These are phyloP conservation scores for Muschampia plurimacula DNA, from an alignment of 2,888 invertebrate species.

Conservation along the genomic window DNA sequence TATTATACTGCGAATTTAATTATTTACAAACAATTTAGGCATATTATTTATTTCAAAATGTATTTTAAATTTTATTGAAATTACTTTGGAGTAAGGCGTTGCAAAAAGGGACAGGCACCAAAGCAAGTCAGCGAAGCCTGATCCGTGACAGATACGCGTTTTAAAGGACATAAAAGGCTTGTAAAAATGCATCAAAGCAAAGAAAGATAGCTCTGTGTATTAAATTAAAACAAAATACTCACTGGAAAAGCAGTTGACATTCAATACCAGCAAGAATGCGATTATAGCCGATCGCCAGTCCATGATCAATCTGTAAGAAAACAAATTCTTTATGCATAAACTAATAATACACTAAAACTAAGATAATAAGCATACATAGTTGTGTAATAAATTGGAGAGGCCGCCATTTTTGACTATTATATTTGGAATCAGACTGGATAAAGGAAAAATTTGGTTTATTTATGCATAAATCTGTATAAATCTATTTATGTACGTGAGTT, in stretches of 20 bases:
- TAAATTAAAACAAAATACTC: constrained; percentile 51
- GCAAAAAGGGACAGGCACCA: constrained; percentile 19
- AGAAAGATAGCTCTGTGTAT: constrained; percentile 16
- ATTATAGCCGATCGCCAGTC: constrained; percentile 73
- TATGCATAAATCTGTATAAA: too few relatives aligned
- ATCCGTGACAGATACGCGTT: constrained; percentile 21
- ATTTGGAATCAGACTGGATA: too few relatives aligned
- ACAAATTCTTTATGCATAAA: constrained; percentile 16
- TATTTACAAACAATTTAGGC: neutral
- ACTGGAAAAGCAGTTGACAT: constrained; percentile 80
- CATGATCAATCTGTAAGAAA: constrained; percentile 72
- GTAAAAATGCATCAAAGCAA: constrained; percentile 32
- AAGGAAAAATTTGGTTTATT: too few relatives aligned
- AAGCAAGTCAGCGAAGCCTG: constrained; percentile 13
- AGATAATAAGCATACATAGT: too few relatives aligned
- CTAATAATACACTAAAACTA: neutral
- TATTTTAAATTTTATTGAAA: constrained; percentile 15
- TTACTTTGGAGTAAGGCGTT: constrained; percentile 3
- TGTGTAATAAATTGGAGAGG: too few relatives aligned
- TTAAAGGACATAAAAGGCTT: constrained; percentile 35
- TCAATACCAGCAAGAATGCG: constrained; percentile 64
- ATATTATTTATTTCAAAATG: constrained; percentile 14
- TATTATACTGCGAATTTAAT: neutral
- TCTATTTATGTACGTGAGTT: neutral
- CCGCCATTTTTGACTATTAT: too few relatives aligned